A percentile compares a stretch with the other conserved stretches of the same genome.
Conservation (phyloP, 2,888 invertebrate species). For the Hyposoter didymator region DNA sequence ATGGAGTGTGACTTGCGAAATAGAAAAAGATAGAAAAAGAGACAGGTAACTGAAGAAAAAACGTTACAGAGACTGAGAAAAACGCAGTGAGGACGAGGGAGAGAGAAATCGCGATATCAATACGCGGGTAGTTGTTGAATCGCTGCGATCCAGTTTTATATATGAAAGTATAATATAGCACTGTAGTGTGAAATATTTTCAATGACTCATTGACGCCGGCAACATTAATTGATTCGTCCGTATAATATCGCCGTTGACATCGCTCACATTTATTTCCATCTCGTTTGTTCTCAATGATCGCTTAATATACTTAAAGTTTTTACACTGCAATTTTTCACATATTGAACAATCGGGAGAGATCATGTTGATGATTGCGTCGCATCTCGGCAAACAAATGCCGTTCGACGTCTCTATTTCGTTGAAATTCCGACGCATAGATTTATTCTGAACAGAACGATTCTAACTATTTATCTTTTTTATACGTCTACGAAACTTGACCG, state of each 20-base stretch:
- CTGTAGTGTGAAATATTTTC: constrained; percentile 42
- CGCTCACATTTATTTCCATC: constrained; percentile 18
- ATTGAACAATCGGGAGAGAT: constrained; percentile 15
- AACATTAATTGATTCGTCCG: constrained; percentile 73
- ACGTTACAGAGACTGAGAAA: constrained; percentile 44
- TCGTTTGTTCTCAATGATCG: constrained; percentile 35
- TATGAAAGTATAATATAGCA: constrained; percentile 36
- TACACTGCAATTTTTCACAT: neutral
- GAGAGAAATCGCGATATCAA: constrained; percentile 72
- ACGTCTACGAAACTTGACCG: neutral
- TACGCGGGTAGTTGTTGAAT: constrained; percentile 76
- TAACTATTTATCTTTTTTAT: neutral
- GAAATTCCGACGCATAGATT: constrained; percentile 4
- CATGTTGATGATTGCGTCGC: neutral
- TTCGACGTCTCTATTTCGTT: neutral
- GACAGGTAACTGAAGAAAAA: neutral
- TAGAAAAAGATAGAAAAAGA: neutral
- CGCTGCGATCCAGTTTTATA: constrained; percentile 68
- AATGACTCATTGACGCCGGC: constrained; percentile 66
- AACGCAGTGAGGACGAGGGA: constrained; percentile 44
- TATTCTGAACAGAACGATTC: neutral
- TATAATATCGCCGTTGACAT: constrained; percentile 48
- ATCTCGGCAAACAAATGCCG: neutral
- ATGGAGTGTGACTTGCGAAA: constrained; percentile 15
- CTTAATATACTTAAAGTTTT: constrained; percentile 36